These are phyloP conservation scores for Maniola hyperantus DNA, from an alignment of 2,888 invertebrate species.

Conservation along the genomic window DNA sequence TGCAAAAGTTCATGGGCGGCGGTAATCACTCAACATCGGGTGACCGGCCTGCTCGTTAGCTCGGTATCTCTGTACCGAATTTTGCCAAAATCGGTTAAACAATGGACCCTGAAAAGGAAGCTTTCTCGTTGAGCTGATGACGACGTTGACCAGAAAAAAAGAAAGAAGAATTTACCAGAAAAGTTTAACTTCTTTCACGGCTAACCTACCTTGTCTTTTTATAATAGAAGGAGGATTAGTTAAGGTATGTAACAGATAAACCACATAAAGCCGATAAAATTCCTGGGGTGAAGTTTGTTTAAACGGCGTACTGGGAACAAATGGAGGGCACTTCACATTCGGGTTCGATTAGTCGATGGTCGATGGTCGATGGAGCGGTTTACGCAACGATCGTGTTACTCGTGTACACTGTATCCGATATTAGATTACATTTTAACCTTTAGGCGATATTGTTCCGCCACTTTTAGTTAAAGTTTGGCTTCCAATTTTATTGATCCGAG, in stretches of 20 bases:
- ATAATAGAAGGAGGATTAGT: too few relatives aligned
- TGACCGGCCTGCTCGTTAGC: too few relatives aligned
- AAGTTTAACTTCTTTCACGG: too few relatives aligned
- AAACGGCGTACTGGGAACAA: constrained; percentile 35
- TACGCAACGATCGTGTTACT: constrained; percentile 41
- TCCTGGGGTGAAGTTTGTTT: constrained; percentile 37
- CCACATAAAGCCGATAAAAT: constrained; percentile 26
- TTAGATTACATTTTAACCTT: constrained; percentile 13
- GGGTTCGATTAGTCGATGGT: constrained; percentile 27
- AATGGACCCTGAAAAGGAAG: too few relatives aligned
- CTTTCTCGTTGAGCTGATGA: too few relatives aligned
- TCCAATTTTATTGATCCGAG: neutral
- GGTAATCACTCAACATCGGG: too few relatives aligned
- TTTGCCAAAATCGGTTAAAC: too few relatives aligned
- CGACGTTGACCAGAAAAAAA: too few relatives aligned
- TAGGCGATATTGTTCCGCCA: neutral
- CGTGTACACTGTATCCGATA: constrained; percentile 12
- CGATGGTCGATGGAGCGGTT: constrained; percentile 34
- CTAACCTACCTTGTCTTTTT: too few relatives aligned
- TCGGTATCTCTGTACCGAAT: too few relatives aligned
- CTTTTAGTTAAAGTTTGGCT: constrained; percentile 2
- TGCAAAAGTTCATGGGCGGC: too few relatives aligned
- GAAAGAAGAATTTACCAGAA: too few relatives aligned
- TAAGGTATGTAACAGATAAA: neutral
- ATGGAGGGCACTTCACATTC: constrained; percentile 42